Percentiles rank a stretch among this genome's conserved stretches.
These are phyloP conservation scores for Tachypleus tridentatus DNA, from an alignment of 1,140 invertebrate genomes.

Conservation along the genomic window DNA sequence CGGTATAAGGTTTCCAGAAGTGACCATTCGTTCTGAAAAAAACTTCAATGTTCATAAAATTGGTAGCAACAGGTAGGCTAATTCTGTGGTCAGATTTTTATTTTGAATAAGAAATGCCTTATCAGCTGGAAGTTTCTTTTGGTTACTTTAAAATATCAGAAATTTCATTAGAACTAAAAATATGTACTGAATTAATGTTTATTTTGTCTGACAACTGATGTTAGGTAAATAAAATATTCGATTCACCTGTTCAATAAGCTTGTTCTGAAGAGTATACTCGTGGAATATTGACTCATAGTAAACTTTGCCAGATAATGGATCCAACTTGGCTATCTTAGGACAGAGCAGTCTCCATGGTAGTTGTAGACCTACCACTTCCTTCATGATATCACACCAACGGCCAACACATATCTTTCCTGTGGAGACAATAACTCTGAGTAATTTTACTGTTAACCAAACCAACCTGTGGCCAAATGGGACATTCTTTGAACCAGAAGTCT, in stretches of 20 bases:
- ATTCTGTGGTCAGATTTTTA: too few relatives aligned
- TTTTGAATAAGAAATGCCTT: too few relatives aligned
- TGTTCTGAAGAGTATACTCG: conserved; percentile 27
- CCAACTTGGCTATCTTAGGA: conserved; percentile 54
- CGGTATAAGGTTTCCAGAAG: conserved; percentile 74
- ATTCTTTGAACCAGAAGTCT: too few relatives aligned
- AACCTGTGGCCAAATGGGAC: too few relatives aligned
- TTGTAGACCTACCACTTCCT: conserved; percentile 55
- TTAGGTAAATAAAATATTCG: too few relatives aligned
- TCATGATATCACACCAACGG: conserved; percentile 67
- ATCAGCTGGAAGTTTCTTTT: too few relatives aligned
- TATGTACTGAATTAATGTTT: not conserved
- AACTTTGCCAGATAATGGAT: conserved; percentile 46
- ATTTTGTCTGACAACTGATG: too few relatives aligned
- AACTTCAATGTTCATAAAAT: not conserved
- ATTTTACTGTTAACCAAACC: too few relatives aligned
- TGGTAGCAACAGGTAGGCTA: too few relatives aligned
- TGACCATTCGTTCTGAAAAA: conserved; percentile 39
- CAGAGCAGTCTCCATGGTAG: conserved; percentile 70
- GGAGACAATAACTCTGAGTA: too few relatives aligned
- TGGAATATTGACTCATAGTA: conserved; percentile 62
- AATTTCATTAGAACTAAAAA: not conserved
- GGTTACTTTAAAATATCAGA: too few relatives aligned
- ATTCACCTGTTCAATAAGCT: not conserved
- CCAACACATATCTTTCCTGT: conserved; percentile 32